Base-by-base conservation (phyloP, 2,113 vertebrate genomes). In the Silurus meridionalis region DNA sequence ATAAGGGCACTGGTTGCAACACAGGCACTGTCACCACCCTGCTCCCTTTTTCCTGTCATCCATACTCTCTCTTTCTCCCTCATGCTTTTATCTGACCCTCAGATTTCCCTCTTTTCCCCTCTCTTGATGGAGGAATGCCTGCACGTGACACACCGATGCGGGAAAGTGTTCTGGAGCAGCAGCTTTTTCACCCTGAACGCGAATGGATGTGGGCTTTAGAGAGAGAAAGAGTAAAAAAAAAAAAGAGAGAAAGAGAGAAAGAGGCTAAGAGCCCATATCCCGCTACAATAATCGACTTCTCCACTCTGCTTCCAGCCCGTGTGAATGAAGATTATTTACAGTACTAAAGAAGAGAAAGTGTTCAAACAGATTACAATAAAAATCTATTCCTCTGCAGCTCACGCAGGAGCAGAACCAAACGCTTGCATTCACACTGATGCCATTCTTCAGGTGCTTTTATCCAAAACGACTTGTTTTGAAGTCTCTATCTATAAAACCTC, bases 51-150 rank as follows among this genome's bases (percentile, higher is more conserved):
- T 63, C 60, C 2, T 37, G 14, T 83, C 64, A 67, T 19, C 15
- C 50, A 0, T 55, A 53, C 63, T 67, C 48, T 66, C 37, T 52
- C 80, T 82, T 66, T 28, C 61, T 50, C 80, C 61, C 61, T 25
- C 72, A 66, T 85, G 46, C 55, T 21, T 85, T 71, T 14, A 60
- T 71, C 77, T 69, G 63, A 80, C 77, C 63, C 84, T n/a, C 52
- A 71, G 77, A 77, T 58, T 28, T 79, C 71, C 28, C 37, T 58
- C 58, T 63, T 15, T 69, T 55, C 23, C 37, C 60, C 71, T 53
- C 48, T 77, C 48, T 55, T 6, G 17, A 5, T 5, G n/a, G 11
- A 85, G 58, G 83, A 85, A 85, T 85, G 58, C 60, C 17, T 0
- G 13, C 37, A 5, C 14, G 21, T 60, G 57, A 63, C 57, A 25